phyloP scores from a whole-genome alignment of 1,140 invertebrate genomes.

The Drosophila malerkotliana region DNA sequence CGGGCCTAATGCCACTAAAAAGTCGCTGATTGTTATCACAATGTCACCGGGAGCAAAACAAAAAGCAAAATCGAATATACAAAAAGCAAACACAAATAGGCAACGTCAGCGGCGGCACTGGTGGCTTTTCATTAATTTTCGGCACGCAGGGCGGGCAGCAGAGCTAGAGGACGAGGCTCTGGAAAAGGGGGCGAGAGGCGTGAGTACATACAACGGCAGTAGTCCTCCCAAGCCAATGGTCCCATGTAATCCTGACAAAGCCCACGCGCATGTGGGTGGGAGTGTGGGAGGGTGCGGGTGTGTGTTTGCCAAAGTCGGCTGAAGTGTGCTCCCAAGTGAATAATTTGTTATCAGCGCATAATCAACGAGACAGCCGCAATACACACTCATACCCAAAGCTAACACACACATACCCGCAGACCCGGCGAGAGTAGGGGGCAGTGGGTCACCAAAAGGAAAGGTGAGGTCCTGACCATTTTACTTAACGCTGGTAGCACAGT shows the following conservation, averaged over 20 bases:
- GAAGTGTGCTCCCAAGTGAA: slow-evolving; percentile 77
- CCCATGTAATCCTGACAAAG: slow-evolving; percentile 58
- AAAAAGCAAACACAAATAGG: slow-evolving; percentile 56
- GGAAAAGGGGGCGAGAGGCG: slow-evolving; percentile 2
- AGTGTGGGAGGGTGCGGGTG: slow-evolving; percentile 14
- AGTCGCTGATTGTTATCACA: slow-evolving; percentile 69
- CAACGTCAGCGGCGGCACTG: slow-evolving; percentile 34
- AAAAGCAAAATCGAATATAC: slow-evolving; percentile 62
- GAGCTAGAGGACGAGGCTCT: background rate
- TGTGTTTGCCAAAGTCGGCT: slow-evolving; percentile 60
- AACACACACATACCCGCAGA: slow-evolving; percentile 13
- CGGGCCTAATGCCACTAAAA: slow-evolving; percentile 57
- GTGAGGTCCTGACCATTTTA: slow-evolving; percentile 71
- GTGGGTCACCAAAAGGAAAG: slow-evolving; percentile 51
- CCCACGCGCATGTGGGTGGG: slow-evolving; percentile 18
- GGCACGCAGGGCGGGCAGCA: slow-evolving; percentile 61
- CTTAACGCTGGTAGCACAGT: slow-evolving; percentile 55
- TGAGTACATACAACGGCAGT: slow-evolving; percentile 33
- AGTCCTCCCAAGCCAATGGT: slow-evolving; percentile 39
- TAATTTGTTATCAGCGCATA: slow-evolving; percentile 83
- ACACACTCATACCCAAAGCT: slow-evolving; percentile 31
- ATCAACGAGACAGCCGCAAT: slow-evolving; percentile 78
- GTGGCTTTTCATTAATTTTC: slow-evolving; percentile 78
- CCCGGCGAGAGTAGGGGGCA: background rate
- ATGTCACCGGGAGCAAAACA: slow-evolving; percentile 53